Evolutionary conservation across 1,140 invertebrate genomes (phyloP).

Genomic region (Saxidomus purpurata): DNA sequence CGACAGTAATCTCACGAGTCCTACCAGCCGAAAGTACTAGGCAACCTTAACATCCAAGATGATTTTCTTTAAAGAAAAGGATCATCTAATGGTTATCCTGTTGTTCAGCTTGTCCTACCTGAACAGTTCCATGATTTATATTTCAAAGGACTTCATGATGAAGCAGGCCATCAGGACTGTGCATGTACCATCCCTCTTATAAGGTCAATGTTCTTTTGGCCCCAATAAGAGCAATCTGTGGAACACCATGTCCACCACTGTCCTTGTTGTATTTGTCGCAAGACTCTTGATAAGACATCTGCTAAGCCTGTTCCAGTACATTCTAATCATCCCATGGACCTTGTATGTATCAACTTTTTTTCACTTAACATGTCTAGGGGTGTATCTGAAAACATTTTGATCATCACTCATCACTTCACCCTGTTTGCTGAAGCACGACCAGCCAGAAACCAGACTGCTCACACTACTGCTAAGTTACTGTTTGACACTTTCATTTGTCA

Average conservation of each 20-base stretch:
- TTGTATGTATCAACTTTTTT: conserved; percentile 66
- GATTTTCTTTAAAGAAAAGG: conserved; percentile 46
- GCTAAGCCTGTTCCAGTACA: conserved; percentile 23
- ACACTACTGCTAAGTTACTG: too few relatives aligned
- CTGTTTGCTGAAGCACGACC: too few relatives aligned
- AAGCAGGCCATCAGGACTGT: conserved; percentile 13
- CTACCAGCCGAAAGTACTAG: neutral
- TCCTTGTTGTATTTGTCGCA: conserved; percentile 31
- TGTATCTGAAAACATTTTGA: conserved; percentile 54
- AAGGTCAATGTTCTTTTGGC: conserved; percentile 55
- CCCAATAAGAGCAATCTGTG: conserved; percentile 3
- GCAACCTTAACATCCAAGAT: conserved; percentile 4
- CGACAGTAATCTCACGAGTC: neutral
- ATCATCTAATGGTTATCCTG: neutral
- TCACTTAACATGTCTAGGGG: conserved; percentile 40
- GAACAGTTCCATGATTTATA: neutral
- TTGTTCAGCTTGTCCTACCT: conserved; percentile 24
- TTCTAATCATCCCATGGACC: conserved; percentile 37
- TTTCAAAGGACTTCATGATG: conserved; percentile 59
- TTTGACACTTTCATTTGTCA: too few relatives aligned
- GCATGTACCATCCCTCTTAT: neutral
- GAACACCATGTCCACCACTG: conserved; percentile 21
- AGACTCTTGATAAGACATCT: neutral
- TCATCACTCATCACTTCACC: too few relatives aligned
- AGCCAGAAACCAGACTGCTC: too few relatives aligned